Percentiles rank a stretch among this genome's conserved stretches.
phyloP scores from a whole-genome alignment of 2,888 invertebrate species.

The Tetragonisca angustula region DNA sequence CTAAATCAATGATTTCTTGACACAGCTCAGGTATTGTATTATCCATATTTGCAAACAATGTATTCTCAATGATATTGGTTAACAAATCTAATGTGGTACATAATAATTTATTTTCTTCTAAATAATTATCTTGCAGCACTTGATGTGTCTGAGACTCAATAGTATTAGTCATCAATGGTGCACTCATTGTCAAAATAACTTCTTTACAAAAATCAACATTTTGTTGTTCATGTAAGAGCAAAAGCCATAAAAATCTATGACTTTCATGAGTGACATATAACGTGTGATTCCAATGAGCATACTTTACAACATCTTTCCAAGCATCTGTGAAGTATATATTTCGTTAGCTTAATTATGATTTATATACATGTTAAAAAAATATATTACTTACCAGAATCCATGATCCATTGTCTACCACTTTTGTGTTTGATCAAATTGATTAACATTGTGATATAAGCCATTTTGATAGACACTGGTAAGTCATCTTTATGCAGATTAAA shows the following conservation, averaged over 20 bases:
- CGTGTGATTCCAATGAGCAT: slow-evolving; percentile 88
- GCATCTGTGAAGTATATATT: slow-evolving; percentile 78
- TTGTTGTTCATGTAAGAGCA: slow-evolving; percentile 75
- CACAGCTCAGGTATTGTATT: slow-evolving; percentile 78
- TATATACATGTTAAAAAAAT: too few species aligned
- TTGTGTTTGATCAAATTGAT: slow-evolving; percentile 87
- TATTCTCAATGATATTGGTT: slow-evolving; percentile 78
- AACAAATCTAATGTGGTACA: slow-evolving; percentile 79
- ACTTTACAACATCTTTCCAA: slow-evolving; percentile 88
- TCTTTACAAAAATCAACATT: slow-evolving; percentile 84
- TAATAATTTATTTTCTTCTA: slow-evolving; percentile 82
- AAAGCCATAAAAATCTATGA: slow-evolving; percentile 86
- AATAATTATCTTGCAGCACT: slow-evolving; percentile 83
- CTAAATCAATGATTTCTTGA: slow-evolving; percentile 76
- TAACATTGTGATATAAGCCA: slow-evolving; percentile 88
- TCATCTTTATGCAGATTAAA: slow-evolving; percentile 79
- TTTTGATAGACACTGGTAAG: slow-evolving; percentile 87
- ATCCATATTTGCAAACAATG: slow-evolving; percentile 74
- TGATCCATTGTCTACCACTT: slow-evolving; percentile 88
- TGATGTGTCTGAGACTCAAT: slow-evolving; percentile 80
- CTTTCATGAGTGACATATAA: slow-evolving; percentile 90
- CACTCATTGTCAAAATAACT: slow-evolving; percentile 86
- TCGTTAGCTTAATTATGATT: neutral
- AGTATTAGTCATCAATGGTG: slow-evolving; percentile 86
- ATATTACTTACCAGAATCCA: slow-evolving; percentile 70